Base-by-base conservation (phyloP, 2,797 vertebrate genomes). In the Pristis pectinata region DNA sequence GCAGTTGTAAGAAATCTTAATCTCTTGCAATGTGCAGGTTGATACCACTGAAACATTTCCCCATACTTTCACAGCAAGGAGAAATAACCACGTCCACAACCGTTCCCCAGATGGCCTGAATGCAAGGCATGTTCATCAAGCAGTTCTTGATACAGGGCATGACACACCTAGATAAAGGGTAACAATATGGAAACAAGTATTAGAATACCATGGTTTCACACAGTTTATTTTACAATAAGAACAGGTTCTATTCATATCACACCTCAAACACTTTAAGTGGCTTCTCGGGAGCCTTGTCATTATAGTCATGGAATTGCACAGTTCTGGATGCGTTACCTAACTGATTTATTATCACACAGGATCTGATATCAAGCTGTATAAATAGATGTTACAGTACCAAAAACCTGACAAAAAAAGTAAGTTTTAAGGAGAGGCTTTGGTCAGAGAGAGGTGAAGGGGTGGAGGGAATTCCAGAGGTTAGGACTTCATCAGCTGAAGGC, bases 41-140 rank as follows among this genome's bases (percentile, higher is more conserved):
- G 95, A 97, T 96, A 94, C 97, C 96, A 83, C 95, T 95, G 44
- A 95, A 97, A 95, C 97, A 97, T 95, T 95, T 96, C 37, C 96
- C 96, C 1, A 96, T 95, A 76, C 97, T 98, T 37, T 95, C 96
- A 95, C 96, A 59, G 95, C 97, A 94, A 0, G 97, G 97, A 0
- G 95, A 95, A 67, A 97, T 95, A 61, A 97, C 72, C 92, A 97
- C 85, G 3, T 95, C 96, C 96, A 98, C 94, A 37, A 97, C 91
- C 2, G 97, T 95, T 95, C 37, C 96, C 97, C 97, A 98, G 0
- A 97, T 95, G 27, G 94, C 96, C 96, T 97, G 96, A 59, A 98
- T 95, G 96, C 97, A 97, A 64, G 94, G 93, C 4, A 96, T 97
- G 94, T 97, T 97, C 15, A 97, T 95, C 2, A 95, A 94, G 87